A percentile compares a stretch with the other conserved stretches of the same genome.
These are phyloP conservation scores for Haliaeetus leucogaster DNA, from an alignment of 2,113 vertebrate species.

Conservation along the genomic window DNA sequence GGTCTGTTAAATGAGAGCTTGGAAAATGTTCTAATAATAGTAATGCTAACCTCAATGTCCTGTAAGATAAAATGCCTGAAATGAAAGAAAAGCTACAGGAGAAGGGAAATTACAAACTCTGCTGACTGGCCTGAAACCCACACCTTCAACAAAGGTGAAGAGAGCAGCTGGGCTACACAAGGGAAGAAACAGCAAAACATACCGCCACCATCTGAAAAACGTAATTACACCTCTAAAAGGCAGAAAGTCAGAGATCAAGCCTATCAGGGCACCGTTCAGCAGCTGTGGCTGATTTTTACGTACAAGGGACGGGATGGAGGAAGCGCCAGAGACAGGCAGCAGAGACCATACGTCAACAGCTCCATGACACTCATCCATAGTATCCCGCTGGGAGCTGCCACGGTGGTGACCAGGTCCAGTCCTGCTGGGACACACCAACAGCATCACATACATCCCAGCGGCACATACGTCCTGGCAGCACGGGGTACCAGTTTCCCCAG, in stretches of 20 bases:
- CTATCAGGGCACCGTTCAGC: background rate
- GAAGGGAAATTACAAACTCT: background rate
- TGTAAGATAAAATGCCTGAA: background rate
- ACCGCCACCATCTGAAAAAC: background rate
- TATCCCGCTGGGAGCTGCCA: background rate
- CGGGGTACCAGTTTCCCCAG: background rate
- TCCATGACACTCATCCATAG: background rate
- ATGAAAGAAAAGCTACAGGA: background rate
- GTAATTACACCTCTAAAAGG: background rate
- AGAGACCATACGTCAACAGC: background rate
- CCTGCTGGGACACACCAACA: background rate
- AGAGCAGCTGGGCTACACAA: background rate
- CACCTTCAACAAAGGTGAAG: background rate
- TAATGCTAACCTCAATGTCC: background rate
- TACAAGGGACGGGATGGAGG: background rate
- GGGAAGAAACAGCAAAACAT: background rate
- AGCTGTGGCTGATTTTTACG: background rate
- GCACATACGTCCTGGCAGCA: background rate
- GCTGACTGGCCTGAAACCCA: background rate
- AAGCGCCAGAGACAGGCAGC: background rate
- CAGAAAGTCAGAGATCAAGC: background rate
- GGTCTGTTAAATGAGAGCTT: background rate
- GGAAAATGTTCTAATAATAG: background rate
- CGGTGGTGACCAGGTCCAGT: rapidly evolving
- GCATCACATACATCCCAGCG: background rate